These are phyloP conservation scores for Pelobates cultripes DNA, from an alignment of 2,797 vertebrate species.

Conservation along the genomic window DNA sequence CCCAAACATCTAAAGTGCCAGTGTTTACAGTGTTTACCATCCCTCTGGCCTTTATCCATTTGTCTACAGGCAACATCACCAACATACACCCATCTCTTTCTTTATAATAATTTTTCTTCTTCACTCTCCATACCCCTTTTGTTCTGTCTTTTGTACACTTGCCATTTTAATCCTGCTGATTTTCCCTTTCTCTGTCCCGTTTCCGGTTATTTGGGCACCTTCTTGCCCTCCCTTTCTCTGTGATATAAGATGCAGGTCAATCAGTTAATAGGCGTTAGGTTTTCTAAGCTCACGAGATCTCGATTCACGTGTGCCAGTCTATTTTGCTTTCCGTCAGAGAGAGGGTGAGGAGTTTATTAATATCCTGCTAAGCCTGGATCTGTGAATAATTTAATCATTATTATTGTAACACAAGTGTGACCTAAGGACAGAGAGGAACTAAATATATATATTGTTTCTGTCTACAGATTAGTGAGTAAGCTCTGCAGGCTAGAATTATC, in stretches of 20 bases:
- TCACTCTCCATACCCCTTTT: too few species aligned
- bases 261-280: conserved; percentile 35
- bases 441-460: not conserved
- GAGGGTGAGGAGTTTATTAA: conserved; percentile 45
- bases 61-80: too few species aligned
- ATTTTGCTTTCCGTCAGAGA: not conserved
- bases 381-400: conserved; percentile 36
- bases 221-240: not conserved
- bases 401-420: conserved; percentile 24
- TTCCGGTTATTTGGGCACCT: not conserved
- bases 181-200: not conserved
- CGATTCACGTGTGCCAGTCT: conserved; percentile 28
- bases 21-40: too few species aligned
- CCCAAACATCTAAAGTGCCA: too few species aligned
- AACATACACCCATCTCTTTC: too few species aligned
- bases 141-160: too few species aligned
- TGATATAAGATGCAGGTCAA: conserved; percentile 40
- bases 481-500: conserved; percentile 7
- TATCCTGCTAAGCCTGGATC: conserved; percentile 42
- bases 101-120: not conserved
- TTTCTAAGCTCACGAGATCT: not conserved
- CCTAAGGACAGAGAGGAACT: not conserved
- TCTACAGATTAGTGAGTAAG: conserved; percentile 8
- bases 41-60: too few species aligned
- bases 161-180: not conserved